Percentiles rank a stretch among this genome's conserved stretches.
Evolutionary conservation across 92 coral and sea anemone species (phyloP).

Genomic region (Palythoa grandiflora): DNA sequence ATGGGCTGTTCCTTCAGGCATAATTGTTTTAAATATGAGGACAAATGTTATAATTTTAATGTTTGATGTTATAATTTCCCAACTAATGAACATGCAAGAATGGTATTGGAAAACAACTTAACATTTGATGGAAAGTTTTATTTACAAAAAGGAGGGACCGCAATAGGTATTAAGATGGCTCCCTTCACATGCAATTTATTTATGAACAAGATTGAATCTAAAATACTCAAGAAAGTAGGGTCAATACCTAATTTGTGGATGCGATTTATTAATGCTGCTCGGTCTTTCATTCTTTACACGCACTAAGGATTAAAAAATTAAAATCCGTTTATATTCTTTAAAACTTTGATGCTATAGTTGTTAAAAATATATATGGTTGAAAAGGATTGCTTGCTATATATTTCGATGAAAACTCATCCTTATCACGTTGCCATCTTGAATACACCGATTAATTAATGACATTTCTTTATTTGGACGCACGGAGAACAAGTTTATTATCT

Average conservation of each 20-base stretch:
- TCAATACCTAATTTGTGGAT: slow-evolving; percentile 25
- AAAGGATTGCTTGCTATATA: too few relatives aligned
- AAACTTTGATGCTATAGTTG: too few relatives aligned
- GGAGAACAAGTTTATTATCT: neutral
- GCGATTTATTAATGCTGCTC: slow-evolving; percentile 31
- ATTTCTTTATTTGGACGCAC: slow-evolving; percentile 27
- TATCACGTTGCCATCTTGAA: too few relatives aligned
- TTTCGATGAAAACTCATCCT: too few relatives aligned
- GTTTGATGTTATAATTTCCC: neutral
- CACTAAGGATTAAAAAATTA: too few relatives aligned
- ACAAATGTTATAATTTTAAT: too few relatives aligned
- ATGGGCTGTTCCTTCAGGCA: too few relatives aligned
- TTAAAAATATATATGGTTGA: too few relatives aligned
- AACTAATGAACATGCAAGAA: slow-evolving; percentile 20
- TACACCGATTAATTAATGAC: slow-evolving; percentile 23
- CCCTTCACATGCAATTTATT: slow-evolving; percentile 22
- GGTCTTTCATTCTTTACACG: too few relatives aligned
- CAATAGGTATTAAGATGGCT: slow-evolving; percentile 43
- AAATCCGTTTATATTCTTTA: too few relatives aligned
- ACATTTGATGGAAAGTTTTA: slow-evolving; percentile 34
- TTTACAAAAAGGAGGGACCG: slow-evolving; percentile 38
- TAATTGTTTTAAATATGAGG: too few relatives aligned
- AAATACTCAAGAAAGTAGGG: slow-evolving; percentile 1
- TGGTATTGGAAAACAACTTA: slow-evolving; percentile 32
- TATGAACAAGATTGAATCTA: slow-evolving; percentile 25